Conservation (phyloP, 2,797 vertebrate genomes). For the Eulemur albifrons region DNA sequence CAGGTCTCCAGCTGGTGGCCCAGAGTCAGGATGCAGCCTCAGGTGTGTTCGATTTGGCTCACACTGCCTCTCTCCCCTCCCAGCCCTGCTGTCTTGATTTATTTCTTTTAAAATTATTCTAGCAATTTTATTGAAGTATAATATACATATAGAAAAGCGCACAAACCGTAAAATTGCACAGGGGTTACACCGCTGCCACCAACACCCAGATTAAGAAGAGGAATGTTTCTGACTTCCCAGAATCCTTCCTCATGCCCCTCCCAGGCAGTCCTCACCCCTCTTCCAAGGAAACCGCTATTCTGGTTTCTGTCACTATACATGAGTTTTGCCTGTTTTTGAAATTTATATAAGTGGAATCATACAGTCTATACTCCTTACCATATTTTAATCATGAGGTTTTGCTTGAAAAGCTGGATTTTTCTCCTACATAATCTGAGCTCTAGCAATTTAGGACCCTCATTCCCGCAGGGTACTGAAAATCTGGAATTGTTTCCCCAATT, state of each 20-base stretch:
- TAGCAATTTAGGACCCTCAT: background rate
- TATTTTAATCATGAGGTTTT: slow-evolving; percentile 4
- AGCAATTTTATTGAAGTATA: slow-evolving; percentile 3
- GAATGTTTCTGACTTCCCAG: background rate
- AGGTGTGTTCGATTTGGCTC: background rate
- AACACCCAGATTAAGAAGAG: background rate
- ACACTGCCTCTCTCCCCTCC: background rate
- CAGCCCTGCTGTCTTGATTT: background rate
- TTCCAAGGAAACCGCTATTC: background rate
- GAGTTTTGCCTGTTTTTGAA: background rate
- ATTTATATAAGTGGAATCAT: background rate
- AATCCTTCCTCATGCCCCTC: background rate
- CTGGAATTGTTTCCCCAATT: background rate
- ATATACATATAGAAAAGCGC: background rate
- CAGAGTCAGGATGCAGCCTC: background rate
- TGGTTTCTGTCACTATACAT: background rate
- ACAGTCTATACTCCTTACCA: background rate
- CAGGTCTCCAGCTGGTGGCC: background rate
- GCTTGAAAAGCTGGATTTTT: background rate
- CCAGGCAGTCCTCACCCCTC: background rate
- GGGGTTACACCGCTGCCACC: background rate
- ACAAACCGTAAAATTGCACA: background rate
- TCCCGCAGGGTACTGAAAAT: background rate
- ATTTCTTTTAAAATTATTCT: slow-evolving; percentile 43
- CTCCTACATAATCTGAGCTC: background rate